These are phyloP conservation scores for Elymnias hypermnestra DNA, from an alignment of 1,140 invertebrate genomes.

Conservation along the genomic window DNA sequence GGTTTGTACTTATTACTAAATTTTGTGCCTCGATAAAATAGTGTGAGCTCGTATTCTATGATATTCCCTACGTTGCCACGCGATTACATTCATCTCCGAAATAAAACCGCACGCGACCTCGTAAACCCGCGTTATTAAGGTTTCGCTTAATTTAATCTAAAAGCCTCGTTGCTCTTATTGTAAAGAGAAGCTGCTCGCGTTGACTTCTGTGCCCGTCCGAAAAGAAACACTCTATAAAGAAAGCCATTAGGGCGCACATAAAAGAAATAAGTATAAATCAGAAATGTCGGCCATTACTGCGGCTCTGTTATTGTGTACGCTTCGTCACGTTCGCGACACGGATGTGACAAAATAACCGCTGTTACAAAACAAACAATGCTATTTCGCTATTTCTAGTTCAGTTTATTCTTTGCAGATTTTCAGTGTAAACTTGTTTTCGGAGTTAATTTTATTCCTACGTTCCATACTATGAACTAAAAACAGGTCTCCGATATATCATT, in stretches of 20 bases:
- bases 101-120: slow-evolving; percentile 27
- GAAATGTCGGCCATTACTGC: slow-evolving; percentile 57
- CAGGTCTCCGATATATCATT: no score
- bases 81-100: slow-evolving; percentile 26
- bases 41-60: slow-evolving; percentile 11
- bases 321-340: slow-evolving; percentile 55
- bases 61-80: slow-evolving; percentile 19
- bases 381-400: slow-evolving; percentile 4
- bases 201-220: slow-evolving; percentile 31
- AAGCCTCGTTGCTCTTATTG: slow-evolving; percentile 33
- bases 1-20: no score
- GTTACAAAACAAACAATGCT: slow-evolving; percentile 30
- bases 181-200: slow-evolving; percentile 17
- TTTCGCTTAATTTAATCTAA: slow-evolving; percentile 50
- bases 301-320: slow-evolving; percentile 57
- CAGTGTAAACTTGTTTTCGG: not conserved
- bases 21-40: no score
- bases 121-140: slow-evolving; percentile 35
- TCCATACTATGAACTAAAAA: no score
- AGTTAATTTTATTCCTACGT: no score
- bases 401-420: slow-evolving; percentile 3
- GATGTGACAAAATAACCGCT: slow-evolving; percentile 61
- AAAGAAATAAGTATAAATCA: slow-evolving; percentile 72
- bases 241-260: slow-evolving; percentile 60
- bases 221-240: slow-evolving; percentile 56